Base-by-base conservation (phyloP, 2,113 vertebrate genomes). In the Pyxicephalus adspersus region DNA sequence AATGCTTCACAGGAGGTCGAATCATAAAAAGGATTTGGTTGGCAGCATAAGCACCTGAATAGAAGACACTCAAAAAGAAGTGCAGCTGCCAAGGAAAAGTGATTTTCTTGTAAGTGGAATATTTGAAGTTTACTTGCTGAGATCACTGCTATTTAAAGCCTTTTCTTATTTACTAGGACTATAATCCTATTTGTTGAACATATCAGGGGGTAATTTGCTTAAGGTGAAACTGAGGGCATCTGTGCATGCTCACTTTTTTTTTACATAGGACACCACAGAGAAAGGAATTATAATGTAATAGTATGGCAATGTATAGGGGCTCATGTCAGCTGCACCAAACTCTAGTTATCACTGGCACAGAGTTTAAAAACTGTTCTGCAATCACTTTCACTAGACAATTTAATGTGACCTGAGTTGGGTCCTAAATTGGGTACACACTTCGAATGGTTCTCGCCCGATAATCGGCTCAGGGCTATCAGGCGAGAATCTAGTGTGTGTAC, bases 11-110 rank as follows among this genome's bases (percentile, higher is more conserved):
- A 73, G 79, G 68, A 81, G 79, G 70, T n/a, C 65, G 17, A 51
- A 73, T 38, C 51, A 65, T 55, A 58, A 81, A 74, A 81, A 45
- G 79, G 63, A 57, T 63, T 81, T 81, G 68, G 79, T 51, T 65
- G 70, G 79, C 68, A 74, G 26, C 73, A 72, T 74, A 64, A 74
- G 79, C 68, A 74, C 79, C 70, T 81, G 60, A 81, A 81, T 74
- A 74, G 61, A 54, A 61, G 74, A 38, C 61, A 72, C 19, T 76
- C 52, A n/a, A 18, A 64, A 73, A 81, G 79, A 74, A 22, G 20
- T 61, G 38, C 79, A 81, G 70, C 79, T 81, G 79, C 54, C 60
- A 74, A 22, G 50, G 51, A 61, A 66, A 23, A 55, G 26, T 74
- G 29, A 45, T 58, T 26, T 18, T 75, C 28, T 34, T 71, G 68